phyloP scores from a whole-genome alignment of 2,113 vertebrate species.

The Sclerurus mexicanus region DNA sequence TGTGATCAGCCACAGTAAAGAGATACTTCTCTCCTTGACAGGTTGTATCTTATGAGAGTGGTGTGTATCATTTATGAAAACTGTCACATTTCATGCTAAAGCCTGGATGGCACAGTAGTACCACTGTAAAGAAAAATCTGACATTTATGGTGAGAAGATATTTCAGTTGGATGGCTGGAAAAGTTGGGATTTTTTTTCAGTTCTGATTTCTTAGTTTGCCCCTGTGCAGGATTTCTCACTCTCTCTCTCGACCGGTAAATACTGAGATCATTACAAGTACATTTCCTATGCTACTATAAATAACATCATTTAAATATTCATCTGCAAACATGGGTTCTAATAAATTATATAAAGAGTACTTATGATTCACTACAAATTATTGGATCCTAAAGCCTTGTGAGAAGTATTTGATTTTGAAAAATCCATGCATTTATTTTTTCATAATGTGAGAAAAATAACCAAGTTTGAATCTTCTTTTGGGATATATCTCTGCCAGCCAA shows the following conservation, averaged over 20 bases:
- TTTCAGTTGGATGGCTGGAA: neutral
- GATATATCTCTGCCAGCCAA: neutral
- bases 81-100: neutral
- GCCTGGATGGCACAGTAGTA: neutral
- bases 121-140: neutral
- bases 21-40: neutral
- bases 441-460: neutral
- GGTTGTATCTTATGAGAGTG: neutral
- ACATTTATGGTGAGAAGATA: neutral
- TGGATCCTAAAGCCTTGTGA: neutral
- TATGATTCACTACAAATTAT: neutral
- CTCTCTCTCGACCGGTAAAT: neutral
- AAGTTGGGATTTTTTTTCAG: neutral
- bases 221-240: neutral
- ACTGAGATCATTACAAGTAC: neutral
- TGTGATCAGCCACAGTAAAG: neutral
- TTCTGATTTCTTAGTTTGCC: neutral
- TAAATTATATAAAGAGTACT: neutral
- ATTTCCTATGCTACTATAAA: constrained; percentile 21
- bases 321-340: neutral
- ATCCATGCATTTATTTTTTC: neutral
- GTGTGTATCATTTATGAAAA: neutral
- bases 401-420: neutral
- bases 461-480: neutral
- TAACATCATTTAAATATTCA: constrained; percentile 4